Conservation (phyloP, 2,797 vertebrate species). For the Enteromius radiatus region DNA sequence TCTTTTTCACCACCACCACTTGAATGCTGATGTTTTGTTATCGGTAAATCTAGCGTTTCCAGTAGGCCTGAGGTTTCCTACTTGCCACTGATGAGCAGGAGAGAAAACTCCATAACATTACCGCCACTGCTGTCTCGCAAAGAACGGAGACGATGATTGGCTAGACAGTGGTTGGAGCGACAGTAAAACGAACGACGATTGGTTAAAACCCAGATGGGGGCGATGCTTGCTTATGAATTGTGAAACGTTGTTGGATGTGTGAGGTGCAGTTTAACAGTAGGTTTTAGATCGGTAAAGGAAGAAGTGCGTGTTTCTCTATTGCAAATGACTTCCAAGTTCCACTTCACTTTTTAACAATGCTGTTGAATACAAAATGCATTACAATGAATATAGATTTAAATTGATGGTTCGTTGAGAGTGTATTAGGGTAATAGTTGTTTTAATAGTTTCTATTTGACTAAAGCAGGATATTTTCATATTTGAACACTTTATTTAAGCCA, state of each 20-base stretch:
- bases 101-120: constrained; percentile 75
- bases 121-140: constrained; percentile 65
- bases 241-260: not conserved
- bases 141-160: constrained; percentile 72
- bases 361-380: not conserved
- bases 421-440: not conserved
- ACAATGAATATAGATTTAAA: not conserved
- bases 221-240: not conserved
- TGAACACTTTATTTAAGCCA: not conserved
- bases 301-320: constrained; percentile 7
- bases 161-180: constrained; percentile 43
- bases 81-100: constrained; percentile 66
- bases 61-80: constrained; percentile 62
- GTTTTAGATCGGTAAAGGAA: not conserved
- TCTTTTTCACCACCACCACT: constrained; percentile 41
- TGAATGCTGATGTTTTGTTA: constrained; percentile 33
- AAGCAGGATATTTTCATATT: not conserved
- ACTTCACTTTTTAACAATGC: not conserved
- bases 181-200: constrained; percentile 70
- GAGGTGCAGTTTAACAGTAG: not conserved
- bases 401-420: not conserved
- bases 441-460: not conserved
- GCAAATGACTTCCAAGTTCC: constrained; percentile 37
- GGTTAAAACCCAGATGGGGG: constrained; percentile 53
- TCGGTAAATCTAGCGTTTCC: constrained; percentile 47